Base-by-base conservation (phyloP, 2,797 vertebrate genomes). In the Eupleurogrammus muticus region DNA sequence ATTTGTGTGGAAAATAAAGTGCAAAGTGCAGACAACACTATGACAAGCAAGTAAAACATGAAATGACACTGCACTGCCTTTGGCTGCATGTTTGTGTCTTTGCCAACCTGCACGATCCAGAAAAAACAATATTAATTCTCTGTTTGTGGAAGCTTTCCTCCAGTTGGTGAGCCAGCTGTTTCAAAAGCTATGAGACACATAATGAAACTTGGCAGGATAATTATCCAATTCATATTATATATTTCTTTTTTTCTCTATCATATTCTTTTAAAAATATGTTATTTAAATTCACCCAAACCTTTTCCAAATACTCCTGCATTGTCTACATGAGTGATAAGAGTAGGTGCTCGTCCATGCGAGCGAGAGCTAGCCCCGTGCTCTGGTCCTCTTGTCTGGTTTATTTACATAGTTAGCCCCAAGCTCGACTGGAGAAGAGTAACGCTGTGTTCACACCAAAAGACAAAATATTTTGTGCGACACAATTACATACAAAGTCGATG, bases 51-150 rank as follows among this genome's bases (percentile, higher is more conserved):
- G 38, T 6, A 53, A 52, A 64, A 66, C 56, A 76, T 52, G 44
- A 51, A 66, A 73, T 40, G 49, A 54, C 61, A 75, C 42, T 2
- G 12, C 59, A 36, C 48, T 75, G 52, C 36, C 52, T 75, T 49
- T 48, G 36, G 46, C 69, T 69, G 11, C 24, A 70, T 28, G 59
- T 52, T 28, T 65, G 34, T 4, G 14, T 40, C 34, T 51, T n/a
- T 70, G 40, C 19, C 63, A 65, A 32, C 35, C 21, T 49, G 42
- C 35, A 44, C 16, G 17, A 70, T 57, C 23, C 50, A 60, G n/a
- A 55, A 21, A 35, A 36, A 59, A 57, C 23, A 24, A 70, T 8
- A 13, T 12, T 0, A 40, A 17, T 36, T 57, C 54, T 19, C 48
- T 32, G 5, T 59, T 44, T 46, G 12, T 16, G 38, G 1, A 54